phyloP scores from a whole-genome alignment of 2,888 invertebrate species.

The Lepeophtheirus nordmannii region DNA sequence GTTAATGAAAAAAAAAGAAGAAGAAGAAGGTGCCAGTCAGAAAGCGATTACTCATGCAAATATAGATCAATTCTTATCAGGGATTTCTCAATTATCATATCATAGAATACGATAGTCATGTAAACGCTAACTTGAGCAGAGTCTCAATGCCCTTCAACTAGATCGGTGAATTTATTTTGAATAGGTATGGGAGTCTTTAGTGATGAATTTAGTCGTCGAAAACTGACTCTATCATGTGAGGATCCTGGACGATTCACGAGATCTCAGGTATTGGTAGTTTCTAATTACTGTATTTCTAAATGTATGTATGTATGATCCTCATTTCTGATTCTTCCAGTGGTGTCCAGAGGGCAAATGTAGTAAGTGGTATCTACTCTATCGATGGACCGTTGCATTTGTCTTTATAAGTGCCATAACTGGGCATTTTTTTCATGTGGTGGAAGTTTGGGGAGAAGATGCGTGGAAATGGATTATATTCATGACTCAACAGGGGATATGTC shows the following conservation, averaged over 20 bases:
- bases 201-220: background rate
- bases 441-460: background rate
- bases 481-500: constrained; percentile 16
- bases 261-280: background rate
- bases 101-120: no score
- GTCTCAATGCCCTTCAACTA: no score
- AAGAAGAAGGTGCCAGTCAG: no score
- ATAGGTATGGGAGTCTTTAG: no score
- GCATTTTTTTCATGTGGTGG: background rate
- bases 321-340: background rate
- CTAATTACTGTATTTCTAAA: background rate
- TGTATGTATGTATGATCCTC: background rate
- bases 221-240: background rate
- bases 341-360: constrained; percentile 6
- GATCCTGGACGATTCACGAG: constrained; percentile 16
- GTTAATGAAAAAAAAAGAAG: no score
- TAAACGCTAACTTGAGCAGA: no score
- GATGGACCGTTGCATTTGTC: background rate
- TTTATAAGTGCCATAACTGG: background rate
- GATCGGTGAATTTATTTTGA: no score
- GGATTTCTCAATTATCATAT: no score
- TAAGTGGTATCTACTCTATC: constrained; percentile 14
- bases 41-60: no score
- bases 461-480: constrained; percentile 22
- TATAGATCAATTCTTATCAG: no score